Conservation (phyloP, 1,140 invertebrate genomes). For the Hylaeus anthracinus region DNA sequence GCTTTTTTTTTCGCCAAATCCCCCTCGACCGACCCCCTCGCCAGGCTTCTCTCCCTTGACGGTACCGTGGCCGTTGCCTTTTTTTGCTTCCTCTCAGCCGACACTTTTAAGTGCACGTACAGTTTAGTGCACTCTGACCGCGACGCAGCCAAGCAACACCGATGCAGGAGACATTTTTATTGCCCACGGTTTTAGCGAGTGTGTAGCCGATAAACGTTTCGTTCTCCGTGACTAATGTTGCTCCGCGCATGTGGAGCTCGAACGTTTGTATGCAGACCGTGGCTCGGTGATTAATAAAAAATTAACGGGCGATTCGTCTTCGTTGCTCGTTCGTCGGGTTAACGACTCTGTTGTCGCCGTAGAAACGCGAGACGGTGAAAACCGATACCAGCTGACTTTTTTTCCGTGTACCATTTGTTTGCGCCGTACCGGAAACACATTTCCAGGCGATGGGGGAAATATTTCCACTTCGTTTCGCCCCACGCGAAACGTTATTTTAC, state of each 20-base stretch:
- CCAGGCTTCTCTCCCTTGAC: not conserved
- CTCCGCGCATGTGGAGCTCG: too few species aligned
- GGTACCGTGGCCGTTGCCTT: constrained; percentile 23
- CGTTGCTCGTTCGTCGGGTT: not conserved
- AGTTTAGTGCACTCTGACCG: constrained; percentile 64
- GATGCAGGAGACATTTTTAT: constrained; percentile 59
- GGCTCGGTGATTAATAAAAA: constrained; percentile 18
- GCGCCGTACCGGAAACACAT: not conserved
- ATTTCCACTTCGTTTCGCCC: not conserved
- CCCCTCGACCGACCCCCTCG: not conserved
- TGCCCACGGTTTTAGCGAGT: constrained; percentile 40
- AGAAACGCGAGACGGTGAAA: not conserved
- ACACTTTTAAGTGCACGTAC: constrained; percentile 67
- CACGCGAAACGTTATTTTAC: constrained; percentile 5
- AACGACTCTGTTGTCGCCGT: constrained; percentile 3
- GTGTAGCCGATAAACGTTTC: constrained; percentile 59
- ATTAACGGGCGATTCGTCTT: constrained; percentile 28
- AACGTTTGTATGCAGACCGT: too few species aligned
- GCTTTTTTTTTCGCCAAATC: constrained; percentile 42
- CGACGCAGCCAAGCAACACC: constrained; percentile 34
- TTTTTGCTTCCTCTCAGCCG: constrained; percentile 49
- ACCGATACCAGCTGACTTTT: not conserved
- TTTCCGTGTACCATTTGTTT: not conserved
- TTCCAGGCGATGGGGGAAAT: not conserved
- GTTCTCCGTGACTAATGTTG: constrained; percentile 55